These are phyloP conservation scores for Halocynthia roretzi DNA, from an alignment of 23 tunicate genomes.

Conservation along the genomic window DNA sequence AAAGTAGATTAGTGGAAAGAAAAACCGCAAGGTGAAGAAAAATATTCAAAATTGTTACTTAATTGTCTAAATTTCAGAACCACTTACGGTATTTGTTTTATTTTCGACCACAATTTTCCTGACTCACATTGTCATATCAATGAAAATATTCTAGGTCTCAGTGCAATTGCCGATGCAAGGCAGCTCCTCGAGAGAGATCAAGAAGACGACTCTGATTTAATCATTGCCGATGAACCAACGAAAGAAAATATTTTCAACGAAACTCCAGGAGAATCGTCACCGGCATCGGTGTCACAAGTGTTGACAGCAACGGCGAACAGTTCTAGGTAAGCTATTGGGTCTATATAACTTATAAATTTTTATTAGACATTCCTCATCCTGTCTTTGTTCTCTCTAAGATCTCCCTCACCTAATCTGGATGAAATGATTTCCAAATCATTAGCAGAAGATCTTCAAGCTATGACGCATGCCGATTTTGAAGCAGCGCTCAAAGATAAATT, in stretches of 20 bases:
- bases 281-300: not conserved
- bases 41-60: no score
- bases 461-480: conserved; percentile 80
- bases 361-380: not conserved
- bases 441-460: conserved; percentile 48
- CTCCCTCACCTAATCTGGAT: conserved; percentile 54
- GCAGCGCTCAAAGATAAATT: conserved; percentile 84
- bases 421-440: conserved; percentile 26
- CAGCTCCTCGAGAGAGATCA: conserved; percentile 47
- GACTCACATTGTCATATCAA: no score
- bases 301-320: not conserved
- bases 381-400: conserved; percentile 12
- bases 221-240: conserved; percentile 56
- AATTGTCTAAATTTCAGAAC: no score
- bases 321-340: not conserved
- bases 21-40: no score
- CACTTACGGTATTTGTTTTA: no score
- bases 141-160: conserved; percentile 33
- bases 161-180: conserved; percentile 70
- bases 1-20: no score
- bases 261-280: conserved; percentile 11
- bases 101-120: no score
- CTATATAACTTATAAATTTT: not conserved
- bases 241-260: not conserved
- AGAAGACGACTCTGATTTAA: conserved; percentile 53